Base-by-base conservation (phyloP, 35 echinoderm and acorn worm genomes). In the Apostichopus parvimensis region DNA sequence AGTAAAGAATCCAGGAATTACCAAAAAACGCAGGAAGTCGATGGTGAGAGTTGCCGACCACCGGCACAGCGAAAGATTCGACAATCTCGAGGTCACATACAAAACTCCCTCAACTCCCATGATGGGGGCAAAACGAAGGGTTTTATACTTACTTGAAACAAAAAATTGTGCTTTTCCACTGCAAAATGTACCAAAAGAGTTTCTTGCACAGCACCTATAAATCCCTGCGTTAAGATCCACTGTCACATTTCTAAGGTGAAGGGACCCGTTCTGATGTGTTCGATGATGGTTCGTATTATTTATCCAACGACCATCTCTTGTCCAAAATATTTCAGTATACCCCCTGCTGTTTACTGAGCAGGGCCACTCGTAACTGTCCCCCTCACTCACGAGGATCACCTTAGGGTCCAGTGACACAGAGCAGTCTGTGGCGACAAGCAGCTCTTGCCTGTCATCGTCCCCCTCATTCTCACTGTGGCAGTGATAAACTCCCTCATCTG, bases 61-160 rank as follows among this genome's bases (percentile, higher is more conserved):
- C 2, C 34, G 3, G 34, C 34, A 45, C 34, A 45, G 34, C 34
- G 34, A 45, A 45, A 45, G 34, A 45, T 45, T 4, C 34, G 34
- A 45, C 3, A 45, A 45, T 45, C 34, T 45, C 34, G 34, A 45
- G 34, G 34, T 45, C 34, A 4, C 34, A 45, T 45, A 4, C 58
- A 9, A 61, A 61, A 61, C 7, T 61, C 7, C 58, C 7, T 45
- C 34, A 45, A 45, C 34, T 45, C 34, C 34, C 34, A 45, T 45
- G 34, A 45, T 45, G 34, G 34, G 34, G 34, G 2, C 34, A 45
- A 45, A 45, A 45, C 1, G 34, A 45, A 45, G 34, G 34, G 5
- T 61, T 61, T 12, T 61, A 25, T 84, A 84, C 81, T 84, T 84
- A 84, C 81, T 84, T 84, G 81, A 84, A 58, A 84, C 22, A 59